Evolutionary conservation across 2,888 invertebrate species (phyloP), one percentile per base, ranked within the genome.

Genomic region (Tinea pellionella): DNA sequence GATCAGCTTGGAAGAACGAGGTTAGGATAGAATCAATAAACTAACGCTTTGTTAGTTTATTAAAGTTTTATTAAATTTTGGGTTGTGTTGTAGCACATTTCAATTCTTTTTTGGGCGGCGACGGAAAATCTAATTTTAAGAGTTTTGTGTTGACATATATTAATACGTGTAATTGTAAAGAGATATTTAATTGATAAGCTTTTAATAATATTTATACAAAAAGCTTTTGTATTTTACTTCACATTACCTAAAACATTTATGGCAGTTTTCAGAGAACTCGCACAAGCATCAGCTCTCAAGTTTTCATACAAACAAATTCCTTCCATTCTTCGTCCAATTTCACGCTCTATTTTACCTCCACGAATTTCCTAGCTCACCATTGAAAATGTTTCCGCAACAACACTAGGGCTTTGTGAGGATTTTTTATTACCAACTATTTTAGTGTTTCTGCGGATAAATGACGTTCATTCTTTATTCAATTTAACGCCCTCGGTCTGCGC

Each of bases 341-440:
- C 78, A 81, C 80, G 85, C 79, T 76, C 77, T 81, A 86, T 84
- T 86, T 84, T 80, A 80, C 72, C 70, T 69, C 69, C 71, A 74
- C 75, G 73, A 78, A 79, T 78, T 82, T 79, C 72, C 74, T 74
- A 71, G 69, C 66, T 65, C 74, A 70, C 76, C 78, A 78, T 78
- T 77, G 78, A 79, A 80, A 79, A 76, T 74, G 57, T 72, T 77
- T 68, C 71, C 72, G 75, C 72, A 73, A 74, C 72, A 69, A 67
- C 69, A 70, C 68, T 67, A 67, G 68, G 68, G 70, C 74, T 73
- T 80, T 77, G 73, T 76, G 69, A 65, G 69, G 70, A 68, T 71
- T 77, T 81, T 79, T 81, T 80, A 76, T 77, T 72, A 68, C 72
- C 65, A 64, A 68, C 76, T 75, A 71, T 78, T 80, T 78, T 75